Evolutionary conservation across 2,888 invertebrate species (phyloP).

Genomic region (Augiades crinisus): DNA sequence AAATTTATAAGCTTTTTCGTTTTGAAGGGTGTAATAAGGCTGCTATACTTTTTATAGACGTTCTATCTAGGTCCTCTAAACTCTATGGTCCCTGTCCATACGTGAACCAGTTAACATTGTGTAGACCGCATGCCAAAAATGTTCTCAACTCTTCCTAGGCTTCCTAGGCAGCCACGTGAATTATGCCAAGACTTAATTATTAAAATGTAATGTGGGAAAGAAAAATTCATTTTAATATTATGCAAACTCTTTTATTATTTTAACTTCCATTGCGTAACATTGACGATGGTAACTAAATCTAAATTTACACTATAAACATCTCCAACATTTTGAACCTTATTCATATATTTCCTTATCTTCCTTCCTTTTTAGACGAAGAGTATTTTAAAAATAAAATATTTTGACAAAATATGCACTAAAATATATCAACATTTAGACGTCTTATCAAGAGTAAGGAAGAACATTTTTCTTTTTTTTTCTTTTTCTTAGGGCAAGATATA

Average conservation of each 20-base stretch:
- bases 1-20: too few species aligned
- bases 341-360: not conserved
- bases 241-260: constrained; percentile 20
- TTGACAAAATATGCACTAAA: not conserved
- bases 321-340: constrained; percentile 19
- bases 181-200: too few species aligned
- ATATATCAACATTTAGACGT: too few species aligned
- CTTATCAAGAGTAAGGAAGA: not conserved
- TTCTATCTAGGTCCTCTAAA: too few species aligned
- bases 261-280: constrained; percentile 12
- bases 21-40: too few species aligned
- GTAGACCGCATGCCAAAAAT: too few species aligned
- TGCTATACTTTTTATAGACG: too few species aligned
- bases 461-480: not conserved
- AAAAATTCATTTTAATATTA: constrained; percentile 14
- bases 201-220: not conserved
- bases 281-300: constrained; percentile 20
- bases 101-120: too few species aligned
- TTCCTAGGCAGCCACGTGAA: too few species aligned
- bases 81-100: too few species aligned
- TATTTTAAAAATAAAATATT: not conserved
- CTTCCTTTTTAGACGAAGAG: not conserved
- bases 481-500: not conserved
- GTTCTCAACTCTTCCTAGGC: too few species aligned
- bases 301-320: constrained; percentile 21